These are phyloP conservation scores for Lagopus leucura DNA, from an alignment of 2,113 vertebrate species.

Conservation along the genomic window DNA sequence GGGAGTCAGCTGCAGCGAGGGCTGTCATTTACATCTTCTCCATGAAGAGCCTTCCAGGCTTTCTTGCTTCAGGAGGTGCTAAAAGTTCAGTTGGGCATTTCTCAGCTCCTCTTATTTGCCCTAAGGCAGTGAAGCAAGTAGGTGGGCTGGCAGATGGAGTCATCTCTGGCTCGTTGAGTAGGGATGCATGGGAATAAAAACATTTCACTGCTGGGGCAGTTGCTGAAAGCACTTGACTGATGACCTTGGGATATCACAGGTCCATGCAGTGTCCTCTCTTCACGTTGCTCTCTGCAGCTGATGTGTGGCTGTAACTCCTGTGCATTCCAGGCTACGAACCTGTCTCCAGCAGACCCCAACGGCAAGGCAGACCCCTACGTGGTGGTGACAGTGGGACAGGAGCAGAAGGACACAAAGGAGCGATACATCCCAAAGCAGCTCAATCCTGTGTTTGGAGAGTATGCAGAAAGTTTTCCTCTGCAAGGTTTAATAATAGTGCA, in stretches of 20 bases:
- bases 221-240: background rate
- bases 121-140: background rate
- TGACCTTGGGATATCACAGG: accelerated
- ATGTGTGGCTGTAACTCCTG: background rate
- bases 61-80: background rate
- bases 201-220: background rate
- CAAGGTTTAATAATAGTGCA: background rate
- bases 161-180: background rate
- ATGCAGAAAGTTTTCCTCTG: conserved; percentile 21
- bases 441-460: conserved; percentile 96
- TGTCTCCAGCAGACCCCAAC: conserved; percentile 90
- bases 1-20: background rate
- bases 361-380: conserved; percentile 95
- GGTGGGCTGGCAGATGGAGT: background rate
- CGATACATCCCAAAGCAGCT: conserved; percentile 94
- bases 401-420: conserved; percentile 84
- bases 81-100: background rate
- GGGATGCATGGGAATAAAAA: background rate
- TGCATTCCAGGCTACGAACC: conserved; percentile 85
- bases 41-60: background rate
- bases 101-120: background rate
- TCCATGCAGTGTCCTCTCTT: background rate
- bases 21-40: background rate
- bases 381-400: conserved; percentile 83
- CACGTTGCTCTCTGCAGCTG: background rate